Evolutionary conservation across 2,888 invertebrate species (phyloP), one percentile per base, ranked within the genome.

Genomic region (Mythimna ferrago): DNA sequence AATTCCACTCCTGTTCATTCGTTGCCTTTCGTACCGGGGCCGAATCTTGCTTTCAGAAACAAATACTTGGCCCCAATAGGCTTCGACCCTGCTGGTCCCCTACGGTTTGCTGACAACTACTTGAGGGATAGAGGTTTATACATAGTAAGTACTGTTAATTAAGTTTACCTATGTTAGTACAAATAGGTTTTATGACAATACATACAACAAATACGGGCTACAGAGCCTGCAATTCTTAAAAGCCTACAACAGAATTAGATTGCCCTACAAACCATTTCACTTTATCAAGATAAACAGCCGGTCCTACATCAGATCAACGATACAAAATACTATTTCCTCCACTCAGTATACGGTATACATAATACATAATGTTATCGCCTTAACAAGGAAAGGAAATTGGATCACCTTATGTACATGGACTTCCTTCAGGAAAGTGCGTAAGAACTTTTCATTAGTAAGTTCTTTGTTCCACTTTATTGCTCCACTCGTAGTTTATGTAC

Each of bases 351-450:
- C 21, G 0, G 2, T 65, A 7, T 56, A 38, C 48, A 58, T 32
- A 51, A 51, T 56, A 73, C 6, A 53, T 53, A 35, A 44, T 35
- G 51, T 65, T 35, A 64, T 65, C 56, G 58, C 63, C n/a, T 57
- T 62, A 57, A 62, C 64, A 76, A 62, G 51, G 3, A 0, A 32
- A 68, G 53, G 35, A 68, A 76, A 78, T 81, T 69, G 44, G 69
- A 81, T 53, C 32, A 32, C n/a, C 41, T 64, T 14, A 35, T 26
- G 26, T 44, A 57, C 11, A 35, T 38, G 26, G 26, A n/a, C 11
- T 56, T 80, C 11, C 66, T 6, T 16, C 48, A 26, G 26, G 26
- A 26, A 26, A 26, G 26, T 65, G 16, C 53, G 66, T 73, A 66
- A 73, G 60, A 67, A 80, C 48, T 48, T 68, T 44, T 57, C 62